phyloP scores from a whole-genome alignment of 2,113 vertebrate genomes.

The Pangasianodon gigas region DNA sequence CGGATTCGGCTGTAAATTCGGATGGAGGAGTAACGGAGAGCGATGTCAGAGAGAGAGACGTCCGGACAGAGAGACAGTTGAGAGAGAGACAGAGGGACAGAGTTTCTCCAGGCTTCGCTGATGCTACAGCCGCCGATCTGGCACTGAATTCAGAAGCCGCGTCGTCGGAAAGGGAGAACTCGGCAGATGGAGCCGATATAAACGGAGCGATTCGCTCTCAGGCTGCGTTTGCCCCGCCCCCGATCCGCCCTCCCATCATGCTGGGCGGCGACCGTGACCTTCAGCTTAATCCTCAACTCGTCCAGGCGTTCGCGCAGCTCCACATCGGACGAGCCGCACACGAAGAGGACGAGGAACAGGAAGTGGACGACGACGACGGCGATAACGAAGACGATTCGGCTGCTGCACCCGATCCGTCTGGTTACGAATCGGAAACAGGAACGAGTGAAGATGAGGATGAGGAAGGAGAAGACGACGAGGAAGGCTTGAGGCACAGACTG shows the following conservation, averaged over 20 bases:
- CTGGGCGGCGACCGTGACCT: slow-evolving; percentile 78
- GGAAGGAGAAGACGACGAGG: slow-evolving; percentile 51
- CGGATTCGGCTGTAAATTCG: background rate
- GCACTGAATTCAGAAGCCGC: slow-evolving; percentile 38
- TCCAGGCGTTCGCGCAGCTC: slow-evolving; percentile 86
- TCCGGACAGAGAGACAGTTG: slow-evolving; percentile 21
- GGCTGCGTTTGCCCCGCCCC: slow-evolving; percentile 64
- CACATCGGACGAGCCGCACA: slow-evolving; percentile 77
- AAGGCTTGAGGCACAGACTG: slow-evolving; percentile 82
- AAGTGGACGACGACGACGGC: slow-evolving; percentile 53
- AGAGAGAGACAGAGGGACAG: slow-evolving; percentile 19
- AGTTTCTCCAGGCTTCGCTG: background rate
- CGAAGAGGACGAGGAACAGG: slow-evolving; percentile 74
- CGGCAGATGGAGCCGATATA: slow-evolving; percentile 85
- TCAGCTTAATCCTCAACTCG: slow-evolving; percentile 72
- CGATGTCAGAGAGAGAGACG: background rate
- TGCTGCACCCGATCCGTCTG: slow-evolving; percentile 72
- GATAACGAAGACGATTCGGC: slow-evolving; percentile 72
- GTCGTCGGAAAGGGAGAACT: slow-evolving; percentile 78
- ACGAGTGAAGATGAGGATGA: slow-evolving; percentile 77
- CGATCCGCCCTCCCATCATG: slow-evolving; percentile 78
- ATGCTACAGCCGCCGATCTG: background rate
- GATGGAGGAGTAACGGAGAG: background rate
- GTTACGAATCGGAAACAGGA: slow-evolving; percentile 81
- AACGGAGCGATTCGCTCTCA: slow-evolving; percentile 50